These are phyloP conservation scores for Pollenia labialis DNA, from an alignment of 2,888 invertebrate genomes.

Conservation along the genomic window DNA sequence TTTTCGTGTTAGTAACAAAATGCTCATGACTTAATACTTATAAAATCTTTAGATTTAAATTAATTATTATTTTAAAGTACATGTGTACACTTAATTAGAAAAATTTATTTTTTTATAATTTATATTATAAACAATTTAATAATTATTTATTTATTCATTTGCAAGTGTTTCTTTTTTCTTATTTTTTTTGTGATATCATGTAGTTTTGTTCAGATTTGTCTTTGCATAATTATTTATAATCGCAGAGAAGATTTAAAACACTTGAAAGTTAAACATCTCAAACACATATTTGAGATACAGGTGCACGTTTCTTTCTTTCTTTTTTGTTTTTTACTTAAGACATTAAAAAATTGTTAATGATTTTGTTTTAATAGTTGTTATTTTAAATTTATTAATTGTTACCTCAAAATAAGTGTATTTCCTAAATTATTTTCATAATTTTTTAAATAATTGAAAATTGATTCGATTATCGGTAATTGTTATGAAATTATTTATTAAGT, in stretches of 20 bases:
- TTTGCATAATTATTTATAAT: slow-evolving; percentile 56
- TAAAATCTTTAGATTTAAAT: slow-evolving; percentile 24
- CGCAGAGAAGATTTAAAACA: slow-evolving; percentile 36
- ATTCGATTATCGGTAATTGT: background rate
- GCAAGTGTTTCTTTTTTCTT: slow-evolving; percentile 38
- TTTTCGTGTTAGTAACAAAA: background rate
- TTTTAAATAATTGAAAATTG: background rate
- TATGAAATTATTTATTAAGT: background rate
- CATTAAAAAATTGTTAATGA: slow-evolving; percentile 38
- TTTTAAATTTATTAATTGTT: background rate
- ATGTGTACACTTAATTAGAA: background rate
- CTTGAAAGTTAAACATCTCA: slow-evolving; percentile 35
- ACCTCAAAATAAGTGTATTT: slow-evolving; percentile 11
- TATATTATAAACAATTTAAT: slow-evolving; percentile 20
- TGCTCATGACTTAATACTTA: slow-evolving; percentile 8
- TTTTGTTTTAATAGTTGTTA: background rate
- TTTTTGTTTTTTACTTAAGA: background rate
- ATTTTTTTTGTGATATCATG: slow-evolving; percentile 14
- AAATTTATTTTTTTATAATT: background rate
- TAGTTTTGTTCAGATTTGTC: background rate
- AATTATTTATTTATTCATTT: slow-evolving; percentile 44
- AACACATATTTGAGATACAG: slow-evolving; percentile 13
- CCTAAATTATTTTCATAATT: background rate
- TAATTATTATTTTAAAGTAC: slow-evolving; percentile 9
- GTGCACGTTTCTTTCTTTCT: background rate